phyloP scores from a whole-genome alignment of 2,888 invertebrate genomes.

The Teinopalpus imperialis region DNA sequence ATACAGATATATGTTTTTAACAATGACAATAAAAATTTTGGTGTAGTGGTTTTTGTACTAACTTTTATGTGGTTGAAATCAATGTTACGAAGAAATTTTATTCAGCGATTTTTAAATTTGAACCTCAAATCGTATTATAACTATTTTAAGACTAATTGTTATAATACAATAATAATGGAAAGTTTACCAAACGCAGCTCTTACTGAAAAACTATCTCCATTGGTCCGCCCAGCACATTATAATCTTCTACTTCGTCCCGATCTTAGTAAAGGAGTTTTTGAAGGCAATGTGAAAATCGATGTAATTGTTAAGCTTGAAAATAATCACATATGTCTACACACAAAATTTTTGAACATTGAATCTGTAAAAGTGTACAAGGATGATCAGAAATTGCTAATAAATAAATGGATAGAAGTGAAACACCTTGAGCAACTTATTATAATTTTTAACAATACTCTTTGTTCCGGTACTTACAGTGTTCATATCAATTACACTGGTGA shows the following conservation, averaged over 20 bases:
- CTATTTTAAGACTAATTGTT: not conserved
- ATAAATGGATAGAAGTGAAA: constrained; percentile 52
- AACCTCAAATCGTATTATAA: not conserved
- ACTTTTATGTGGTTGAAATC: too few relatives aligned
- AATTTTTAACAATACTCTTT: constrained; percentile 46
- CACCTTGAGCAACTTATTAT: constrained; percentile 61
- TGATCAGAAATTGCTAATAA: constrained; percentile 43
- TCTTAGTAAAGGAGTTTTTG: constrained; percentile 51
- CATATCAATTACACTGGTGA: constrained; percentile 84
- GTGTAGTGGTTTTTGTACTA: too few relatives aligned
- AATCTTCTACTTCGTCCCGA: constrained; percentile 56
- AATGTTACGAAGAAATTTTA: constrained; percentile 6
- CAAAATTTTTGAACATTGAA: constrained; percentile 80
- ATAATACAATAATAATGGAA: constrained; percentile 35
- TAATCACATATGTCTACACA: constrained; percentile 79
- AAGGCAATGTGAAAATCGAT: constrained; percentile 59
- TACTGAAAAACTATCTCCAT: constrained; percentile 53
- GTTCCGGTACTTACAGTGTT: constrained; percentile 73
- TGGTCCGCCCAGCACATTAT: constrained; percentile 61
- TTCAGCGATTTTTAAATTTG: constrained; percentile 1
- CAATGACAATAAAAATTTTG: too few relatives aligned
- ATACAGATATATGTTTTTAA: too few relatives aligned
- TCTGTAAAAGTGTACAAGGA: constrained; percentile 53
- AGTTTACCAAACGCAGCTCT: constrained; percentile 40
- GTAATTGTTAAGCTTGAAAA: constrained; percentile 59